phyloP scores from a whole-genome alignment of 2,797 vertebrate species.

The Melanitta fusca region DNA sequence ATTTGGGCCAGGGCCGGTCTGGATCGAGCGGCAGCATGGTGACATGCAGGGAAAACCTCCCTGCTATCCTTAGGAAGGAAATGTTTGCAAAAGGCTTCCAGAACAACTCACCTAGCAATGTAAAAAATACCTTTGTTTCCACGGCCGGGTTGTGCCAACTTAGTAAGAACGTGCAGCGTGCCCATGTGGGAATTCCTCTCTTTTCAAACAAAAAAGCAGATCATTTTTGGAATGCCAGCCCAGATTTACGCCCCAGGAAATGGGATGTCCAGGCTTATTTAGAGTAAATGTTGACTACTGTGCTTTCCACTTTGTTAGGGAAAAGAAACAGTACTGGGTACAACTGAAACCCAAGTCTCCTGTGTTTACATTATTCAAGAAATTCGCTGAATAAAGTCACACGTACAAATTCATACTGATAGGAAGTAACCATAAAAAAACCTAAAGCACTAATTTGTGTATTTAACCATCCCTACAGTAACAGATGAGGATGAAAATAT shows the following conservation, averaged over 20 bases:
- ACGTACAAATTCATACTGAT: background rate
- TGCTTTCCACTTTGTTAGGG: background rate
- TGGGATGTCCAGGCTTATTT: background rate
- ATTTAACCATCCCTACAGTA: background rate
- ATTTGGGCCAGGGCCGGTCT: accelerated
- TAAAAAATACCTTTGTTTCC: background rate
- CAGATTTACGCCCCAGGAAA: background rate
- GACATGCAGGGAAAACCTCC: background rate
- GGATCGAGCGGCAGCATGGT: background rate
- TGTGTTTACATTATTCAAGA: background rate
- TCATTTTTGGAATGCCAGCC: background rate
- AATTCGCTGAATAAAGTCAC: background rate
- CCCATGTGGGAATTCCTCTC: accelerated
- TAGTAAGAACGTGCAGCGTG: background rate
- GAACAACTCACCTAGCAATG: background rate
- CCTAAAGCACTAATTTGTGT: background rate
- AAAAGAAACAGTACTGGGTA: background rate
- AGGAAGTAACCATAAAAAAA: background rate
- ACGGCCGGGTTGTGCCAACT: background rate
- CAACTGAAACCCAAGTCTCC: background rate
- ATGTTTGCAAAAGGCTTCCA: background rate
- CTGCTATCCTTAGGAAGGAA: background rate
- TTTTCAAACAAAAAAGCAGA: background rate
- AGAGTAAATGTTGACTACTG: background rate
- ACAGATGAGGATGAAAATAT: background rate